Evolutionary conservation across 2,797 vertebrate genomes (phyloP).

Genomic region (Acanthornis magna): DNA sequence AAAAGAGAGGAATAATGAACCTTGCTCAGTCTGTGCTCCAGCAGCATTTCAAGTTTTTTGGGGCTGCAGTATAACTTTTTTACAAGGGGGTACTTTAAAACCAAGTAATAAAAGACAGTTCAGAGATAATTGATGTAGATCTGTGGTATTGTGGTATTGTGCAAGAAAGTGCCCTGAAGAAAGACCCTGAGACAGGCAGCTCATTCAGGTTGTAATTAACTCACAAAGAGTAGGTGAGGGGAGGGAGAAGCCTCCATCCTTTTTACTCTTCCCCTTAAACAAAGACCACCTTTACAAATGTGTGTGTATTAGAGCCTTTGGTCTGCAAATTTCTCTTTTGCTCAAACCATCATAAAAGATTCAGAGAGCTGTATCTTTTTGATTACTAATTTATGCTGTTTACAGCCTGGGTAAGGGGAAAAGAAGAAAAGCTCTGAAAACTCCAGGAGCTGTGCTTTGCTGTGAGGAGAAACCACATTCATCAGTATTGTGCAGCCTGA

Average conservation of each 20-base stretch:
- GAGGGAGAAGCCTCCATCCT: slow-evolving; percentile 20
- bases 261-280: slow-evolving; percentile 53
- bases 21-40: background rate
- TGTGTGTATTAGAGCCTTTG: slow-evolving; percentile 33
- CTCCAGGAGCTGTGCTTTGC: slow-evolving; percentile 7
- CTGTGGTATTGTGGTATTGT: background rate
- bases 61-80: slow-evolving; percentile 3
- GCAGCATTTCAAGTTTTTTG: background rate
- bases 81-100: slow-evolving; percentile 44
- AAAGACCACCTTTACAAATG: slow-evolving; percentile 58
- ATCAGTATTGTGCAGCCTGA: background rate
- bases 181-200: slow-evolving; percentile 21
- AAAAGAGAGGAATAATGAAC: background rate
- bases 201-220: slow-evolving; percentile 59
- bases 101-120: slow-evolving; percentile 49
- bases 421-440: slow-evolving; percentile 18
- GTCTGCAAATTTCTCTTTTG: slow-evolving; percentile 40
- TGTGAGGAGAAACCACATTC: background rate
- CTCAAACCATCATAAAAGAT: slow-evolving; percentile 52
- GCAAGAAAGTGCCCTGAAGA: slow-evolving; percentile 36
- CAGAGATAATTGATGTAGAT: slow-evolving; percentile 16
- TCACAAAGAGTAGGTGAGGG: slow-evolving; percentile 44
- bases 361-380: slow-evolving; percentile 60
- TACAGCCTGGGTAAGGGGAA: slow-evolving; percentile 2
- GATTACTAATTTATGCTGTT: slow-evolving; percentile 67